Evolutionary conservation across 2,888 invertebrate genomes (phyloP), one percentile per base, ranked within the genome.

Genomic region (Platycheirus albimanus): DNA sequence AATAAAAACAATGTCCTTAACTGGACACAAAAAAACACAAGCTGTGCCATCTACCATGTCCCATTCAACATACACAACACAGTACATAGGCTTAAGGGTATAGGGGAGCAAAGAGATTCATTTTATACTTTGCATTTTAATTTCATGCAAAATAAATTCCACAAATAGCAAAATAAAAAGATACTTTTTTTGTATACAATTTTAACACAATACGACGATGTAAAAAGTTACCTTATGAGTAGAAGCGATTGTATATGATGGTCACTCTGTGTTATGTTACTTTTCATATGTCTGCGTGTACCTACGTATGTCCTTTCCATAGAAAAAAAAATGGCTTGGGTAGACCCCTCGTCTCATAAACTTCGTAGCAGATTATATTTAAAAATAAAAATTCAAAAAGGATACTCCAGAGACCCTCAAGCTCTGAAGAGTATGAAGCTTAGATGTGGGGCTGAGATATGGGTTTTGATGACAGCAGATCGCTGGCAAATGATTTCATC

Each of bases 111-210:
- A 8, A 13, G 36, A 20, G 17, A 49, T 51, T 28, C 58, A 58
- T 71, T 47, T 30, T 67, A n/a, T n/a, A 17, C 20, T 45, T 58
- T 66, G 15, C 66, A 75, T 76, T 75, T n/a, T 71, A 76, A 76
- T 81, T 81, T 71, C 33, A 67, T 66, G 66, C 41, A 52, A 76
- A 76, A 76, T 76, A 66, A 71, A 81, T 58, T 76, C 47, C 38
- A 56, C 47, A 66, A 81, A 76, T 70, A 52, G 51, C 58, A 36
- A 45, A 33, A 58, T 52, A 52, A 66, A 58, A 71, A 58, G 28
- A 64, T 70, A 61, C 38, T 30, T 56, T 36, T n/a, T 10, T 24
- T 24, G 24, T 24, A 4, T 24, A n/a, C 7, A 28, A 11, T 33
- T 15, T 15, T 4, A 13, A 51, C 51, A 13, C 3, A n/a, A 24